Base-by-base conservation (phyloP, 1,140 invertebrate genomes). In the Drosophila parvula region DNA sequence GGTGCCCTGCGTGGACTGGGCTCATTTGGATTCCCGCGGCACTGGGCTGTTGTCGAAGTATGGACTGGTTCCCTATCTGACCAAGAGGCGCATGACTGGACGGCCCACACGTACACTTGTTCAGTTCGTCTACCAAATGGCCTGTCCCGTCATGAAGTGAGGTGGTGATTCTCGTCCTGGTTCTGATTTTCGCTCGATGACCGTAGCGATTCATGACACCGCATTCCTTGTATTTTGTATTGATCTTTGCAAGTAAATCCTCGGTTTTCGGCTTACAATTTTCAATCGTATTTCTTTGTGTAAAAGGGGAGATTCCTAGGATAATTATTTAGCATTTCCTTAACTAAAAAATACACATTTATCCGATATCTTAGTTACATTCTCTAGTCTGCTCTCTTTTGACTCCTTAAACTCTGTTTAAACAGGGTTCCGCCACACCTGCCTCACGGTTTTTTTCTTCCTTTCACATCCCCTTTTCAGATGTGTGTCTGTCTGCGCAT, bases 21-120 rank as follows among this genome's bases (percentile, higher is more conserved):
- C 95, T 41, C 95, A 96, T 86, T 91, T 96, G 53, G 95, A 96
- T 89, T 95, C 95, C 40, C 94, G 95, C 44, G 95, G 95, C 9
- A 95, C 95, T 82, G 93, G 93, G 4, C 93, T 93, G 53, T 44
- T 90, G 4, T 63, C 69, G 36, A 90, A 94, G 60, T 93, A 93
- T 56, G 93, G 93, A 48, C 93, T 95, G 32, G 92, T 94, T 8
- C 93, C 94, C 0, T 96, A 96, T 76, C 90, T 95, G 0, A 92
- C 92, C 5, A 93, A 93, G 73, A 78, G 74, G 0, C 64, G 92
- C 14, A 94, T 94, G 93, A 93, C 93, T 41, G 92, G 94, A 97
- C 6, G 95, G 96, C 8, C 83, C 1, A 86, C 83, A 0, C 79
- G 83, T 3, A 86, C 83, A 5, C 41, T 86, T 0, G 76, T 83